A percentile compares a stretch with the other conserved stretches of the same genome.
Evolutionary conservation across 1,140 invertebrate genomes (phyloP).

Genomic region (Heliconius himera): DNA sequence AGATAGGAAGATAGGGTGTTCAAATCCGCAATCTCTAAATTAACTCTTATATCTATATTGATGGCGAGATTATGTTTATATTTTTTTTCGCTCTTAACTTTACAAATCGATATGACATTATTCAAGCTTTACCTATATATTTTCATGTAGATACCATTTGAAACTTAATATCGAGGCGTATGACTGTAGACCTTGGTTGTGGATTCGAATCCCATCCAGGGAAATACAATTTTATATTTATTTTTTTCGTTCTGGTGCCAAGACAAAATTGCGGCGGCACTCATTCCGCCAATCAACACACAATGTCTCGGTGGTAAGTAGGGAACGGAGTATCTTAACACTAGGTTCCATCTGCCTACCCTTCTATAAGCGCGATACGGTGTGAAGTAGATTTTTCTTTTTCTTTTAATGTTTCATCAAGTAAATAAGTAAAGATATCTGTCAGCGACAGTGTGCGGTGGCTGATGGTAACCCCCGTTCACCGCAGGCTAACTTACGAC

Average conservation of each 20-base stretch:
- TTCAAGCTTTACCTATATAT: too few relatives aligned
- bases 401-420: too few relatives aligned
- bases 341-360: neutral
- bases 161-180: too few relatives aligned
- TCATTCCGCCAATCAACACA: neutral
- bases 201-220: neutral
- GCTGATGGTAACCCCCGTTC: neutral
- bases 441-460: too few relatives aligned
- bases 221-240: neutral
- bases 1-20: too few relatives aligned
- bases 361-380: neutral
- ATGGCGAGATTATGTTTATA: too few relatives aligned
- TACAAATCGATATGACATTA: too few relatives aligned
- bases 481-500: neutral
- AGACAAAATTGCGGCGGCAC: neutral
- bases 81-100: too few relatives aligned
- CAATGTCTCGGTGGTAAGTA: neutral
- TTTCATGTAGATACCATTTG: too few relatives aligned
- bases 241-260: neutral
- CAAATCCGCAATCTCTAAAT: too few relatives aligned
- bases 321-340: neutral
- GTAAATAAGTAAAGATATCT: too few relatives aligned
- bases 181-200: neutral
- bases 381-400: neutral
- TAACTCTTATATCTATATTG: too few relatives aligned